These are phyloP conservation scores for Argyra leucocephala DNA, from an alignment of 2,888 invertebrate species.

Conservation along the genomic window DNA sequence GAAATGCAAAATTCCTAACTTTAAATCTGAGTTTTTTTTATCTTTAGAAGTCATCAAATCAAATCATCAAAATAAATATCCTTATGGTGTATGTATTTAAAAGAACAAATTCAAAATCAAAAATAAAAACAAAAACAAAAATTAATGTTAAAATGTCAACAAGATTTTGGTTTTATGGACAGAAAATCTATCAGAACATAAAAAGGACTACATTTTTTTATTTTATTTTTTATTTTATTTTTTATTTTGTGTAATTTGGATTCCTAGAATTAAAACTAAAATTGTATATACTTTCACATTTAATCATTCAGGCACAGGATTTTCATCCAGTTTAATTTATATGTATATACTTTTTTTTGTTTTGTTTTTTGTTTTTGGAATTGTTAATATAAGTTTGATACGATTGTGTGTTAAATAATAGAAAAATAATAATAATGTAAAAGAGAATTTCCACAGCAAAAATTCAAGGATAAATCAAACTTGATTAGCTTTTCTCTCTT, in stretches of 20 bases:
- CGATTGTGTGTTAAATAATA: no score
- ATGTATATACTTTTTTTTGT: no score
- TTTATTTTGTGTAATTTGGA: no score
- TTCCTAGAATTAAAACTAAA: neutral
- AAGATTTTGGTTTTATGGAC: neutral
- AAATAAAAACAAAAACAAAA: neutral
- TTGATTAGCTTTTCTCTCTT: no score
- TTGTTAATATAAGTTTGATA: no score
- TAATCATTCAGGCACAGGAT: neutral
- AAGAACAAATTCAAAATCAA: neutral
- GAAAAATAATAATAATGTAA: no score
- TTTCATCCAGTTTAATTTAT: neutral
- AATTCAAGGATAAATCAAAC: no score
- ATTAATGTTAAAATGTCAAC: slow-evolving; percentile 4
- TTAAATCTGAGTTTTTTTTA: no score
- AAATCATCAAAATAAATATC: neutral
- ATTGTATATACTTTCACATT: neutral
- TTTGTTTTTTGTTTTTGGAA: no score
- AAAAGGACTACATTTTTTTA: no score
- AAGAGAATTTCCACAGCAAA: no score
- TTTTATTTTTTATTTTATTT: neutral
- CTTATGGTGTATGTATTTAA: neutral
- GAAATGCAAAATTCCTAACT: no score
- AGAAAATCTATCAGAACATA: neutral
- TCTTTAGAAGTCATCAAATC: neutral